Percentiles rank a stretch among this genome's conserved stretches.
phyloP scores from a whole-genome alignment of 2,888 invertebrate species.

The Nasonovia ribisnigri region DNA sequence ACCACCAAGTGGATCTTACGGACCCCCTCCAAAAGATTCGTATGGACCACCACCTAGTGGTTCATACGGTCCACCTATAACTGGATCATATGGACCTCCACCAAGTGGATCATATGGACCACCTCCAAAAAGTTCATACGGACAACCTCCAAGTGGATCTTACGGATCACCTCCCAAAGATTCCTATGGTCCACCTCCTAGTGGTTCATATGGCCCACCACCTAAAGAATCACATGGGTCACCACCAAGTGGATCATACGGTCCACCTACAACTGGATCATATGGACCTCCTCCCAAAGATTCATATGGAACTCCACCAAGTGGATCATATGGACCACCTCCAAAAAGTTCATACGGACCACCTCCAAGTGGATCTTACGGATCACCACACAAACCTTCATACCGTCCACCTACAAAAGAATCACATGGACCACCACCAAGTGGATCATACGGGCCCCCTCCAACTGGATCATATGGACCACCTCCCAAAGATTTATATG shows the following conservation, averaged over 20 bases:
- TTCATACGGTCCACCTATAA: slow-evolving; percentile 71
- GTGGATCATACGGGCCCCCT: slow-evolving; percentile 69
- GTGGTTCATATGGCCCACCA: slow-evolving; percentile 69
- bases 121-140: slow-evolving; percentile 68
- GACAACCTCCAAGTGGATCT: slow-evolving; percentile 70
- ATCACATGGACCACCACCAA: slow-evolving; percentile 66
- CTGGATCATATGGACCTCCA: slow-evolving; percentile 71
- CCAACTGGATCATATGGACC: slow-evolving; percentile 69
- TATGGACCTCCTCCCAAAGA: slow-evolving; percentile 73
- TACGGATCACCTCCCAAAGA: slow-evolving; percentile 70
- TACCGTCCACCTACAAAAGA: slow-evolving; percentile 68
- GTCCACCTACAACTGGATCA: slow-evolving; percentile 67
- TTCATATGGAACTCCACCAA: slow-evolving; percentile 71
- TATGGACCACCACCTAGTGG: slow-evolving; percentile 70
- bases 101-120: slow-evolving; percentile 68
- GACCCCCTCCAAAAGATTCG: slow-evolving; percentile 73
- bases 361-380: slow-evolving; percentile 70
- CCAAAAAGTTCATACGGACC: slow-evolving; percentile 68
- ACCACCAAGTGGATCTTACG: slow-evolving; percentile 71
- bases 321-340: slow-evolving; percentile 71
- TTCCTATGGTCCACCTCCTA: slow-evolving; percentile 68
- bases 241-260: slow-evolving; percentile 67
- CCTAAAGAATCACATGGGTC: slow-evolving; percentile 65
- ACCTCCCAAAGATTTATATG: slow-evolving; percentile 69
- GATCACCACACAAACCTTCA: slow-evolving; percentile 70